A percentile compares a stretch with the other conserved stretches of the same genome.
Evolutionary conservation across 2,113 vertebrate species (phyloP).

Genomic region (Himantopus leucocephalus): DNA sequence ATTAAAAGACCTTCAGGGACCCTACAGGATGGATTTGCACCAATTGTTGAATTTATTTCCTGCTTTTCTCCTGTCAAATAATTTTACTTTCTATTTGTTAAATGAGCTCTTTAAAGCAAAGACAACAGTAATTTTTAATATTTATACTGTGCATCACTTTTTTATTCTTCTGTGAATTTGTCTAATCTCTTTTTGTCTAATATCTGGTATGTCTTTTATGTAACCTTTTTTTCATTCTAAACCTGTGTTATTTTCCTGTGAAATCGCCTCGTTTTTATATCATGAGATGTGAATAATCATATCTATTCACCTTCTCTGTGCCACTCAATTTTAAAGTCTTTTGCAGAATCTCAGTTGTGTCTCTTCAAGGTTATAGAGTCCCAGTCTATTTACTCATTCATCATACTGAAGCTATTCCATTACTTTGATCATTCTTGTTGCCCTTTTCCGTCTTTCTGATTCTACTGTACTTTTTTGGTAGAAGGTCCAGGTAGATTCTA

Average conservation of each 20-base stretch:
- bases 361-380: slow-evolving; percentile 35
- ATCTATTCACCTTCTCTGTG: not conserved
- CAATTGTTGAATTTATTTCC: not conserved
- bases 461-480: not conserved
- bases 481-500: not conserved
- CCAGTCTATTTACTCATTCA: not conserved
- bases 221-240: not conserved
- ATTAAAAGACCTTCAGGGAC: not conserved
- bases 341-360: not conserved
- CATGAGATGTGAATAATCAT: not conserved
- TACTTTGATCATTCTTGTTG: not conserved
- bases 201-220: not conserved
- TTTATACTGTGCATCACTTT: not conserved
- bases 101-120: not conserved
- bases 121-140: not conserved
- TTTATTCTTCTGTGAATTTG: not conserved
- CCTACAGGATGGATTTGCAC: not conserved
- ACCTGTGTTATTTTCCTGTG: not conserved
- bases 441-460: not conserved
- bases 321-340: not conserved
- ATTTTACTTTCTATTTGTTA: not conserved
- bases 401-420: not conserved
- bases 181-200: not conserved
- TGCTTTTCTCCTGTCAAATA: not conserved
- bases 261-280: not conserved